Conservation (phyloP, 30 jellyfish, hydroid and myxozoan species). For the Phacellophora camtschatica region DNA sequence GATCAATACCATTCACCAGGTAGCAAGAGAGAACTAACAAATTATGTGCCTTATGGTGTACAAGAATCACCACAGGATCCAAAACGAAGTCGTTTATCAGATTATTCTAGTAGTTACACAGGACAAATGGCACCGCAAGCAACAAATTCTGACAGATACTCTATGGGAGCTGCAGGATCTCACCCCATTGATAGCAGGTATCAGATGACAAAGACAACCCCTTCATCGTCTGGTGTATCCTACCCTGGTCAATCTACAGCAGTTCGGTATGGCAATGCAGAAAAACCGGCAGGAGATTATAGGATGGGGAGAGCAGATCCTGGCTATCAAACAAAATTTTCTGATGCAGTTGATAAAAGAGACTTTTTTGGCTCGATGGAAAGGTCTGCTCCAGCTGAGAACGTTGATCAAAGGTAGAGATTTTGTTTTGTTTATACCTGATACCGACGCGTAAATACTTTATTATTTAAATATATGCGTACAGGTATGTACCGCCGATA, state of each 20-base stretch:
- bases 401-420: slow-evolving; percentile 18
- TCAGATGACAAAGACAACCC: not conserved
- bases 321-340: not conserved
- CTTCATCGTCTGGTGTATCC: not conserved
- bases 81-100: slow-evolving; percentile 46
- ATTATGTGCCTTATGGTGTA: not conserved
- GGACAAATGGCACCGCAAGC: not conserved
- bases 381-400: not conserved
- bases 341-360: not conserved
- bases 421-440: not conserved
- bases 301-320: not conserved
- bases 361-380: not conserved
- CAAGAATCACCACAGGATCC: slow-evolving; percentile 9
- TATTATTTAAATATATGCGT: too few species aligned
- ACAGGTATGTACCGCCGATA: too few species aligned
- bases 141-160: not conserved
- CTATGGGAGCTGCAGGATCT: not conserved
- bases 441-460: not conserved
- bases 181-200: not conserved
- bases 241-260: slow-evolving; percentile 1
- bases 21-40: slow-evolving; percentile 45
- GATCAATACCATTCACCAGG: slow-evolving; percentile 26
- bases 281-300: not conserved
- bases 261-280: not conserved
- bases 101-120: slow-evolving; percentile 13